Evolutionary conservation across 2,888 invertebrate genomes (phyloP).

Genomic region (Dicyrtomina minuta): DNA sequence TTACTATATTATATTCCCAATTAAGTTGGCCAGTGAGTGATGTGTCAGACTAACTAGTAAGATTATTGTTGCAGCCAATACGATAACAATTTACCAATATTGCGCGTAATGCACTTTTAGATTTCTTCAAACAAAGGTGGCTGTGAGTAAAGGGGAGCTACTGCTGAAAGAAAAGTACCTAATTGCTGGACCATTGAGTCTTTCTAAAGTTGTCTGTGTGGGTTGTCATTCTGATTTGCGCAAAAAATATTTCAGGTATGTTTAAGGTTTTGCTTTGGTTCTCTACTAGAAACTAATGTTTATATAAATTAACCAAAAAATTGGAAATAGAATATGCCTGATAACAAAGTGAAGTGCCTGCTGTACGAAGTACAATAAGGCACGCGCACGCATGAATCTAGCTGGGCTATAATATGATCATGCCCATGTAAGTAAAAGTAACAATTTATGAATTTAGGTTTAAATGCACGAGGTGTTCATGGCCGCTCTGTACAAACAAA

Average conservation of each 20-base stretch:
- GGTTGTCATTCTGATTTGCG: slow-evolving; percentile 57
- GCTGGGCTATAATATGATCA: too few species aligned
- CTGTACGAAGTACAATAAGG: too few species aligned
- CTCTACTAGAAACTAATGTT: neutral
- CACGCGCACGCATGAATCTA: too few species aligned
- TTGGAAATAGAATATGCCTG: too few species aligned
- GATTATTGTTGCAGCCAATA: neutral
- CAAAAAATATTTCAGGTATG: slow-evolving; percentile 50
- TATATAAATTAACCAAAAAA: too few species aligned
- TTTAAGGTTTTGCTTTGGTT: slow-evolving; percentile 31
- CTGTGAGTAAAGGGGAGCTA: slow-evolving; percentile 43
- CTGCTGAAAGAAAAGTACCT: slow-evolving; percentile 54
- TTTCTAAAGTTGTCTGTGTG: slow-evolving; percentile 52
- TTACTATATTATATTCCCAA: neutral
- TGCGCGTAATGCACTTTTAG: slow-evolving; percentile 32
- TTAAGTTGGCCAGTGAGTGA: too few species aligned
- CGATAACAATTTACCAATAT: slow-evolving; percentile 11
- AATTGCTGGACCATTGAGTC: slow-evolving; percentile 52
- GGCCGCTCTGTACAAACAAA: slow-evolving; percentile 54
- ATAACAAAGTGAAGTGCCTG: too few species aligned
- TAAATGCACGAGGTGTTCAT: slow-evolving; percentile 51
- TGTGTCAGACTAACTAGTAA: too few species aligned
- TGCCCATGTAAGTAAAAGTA: too few species aligned
- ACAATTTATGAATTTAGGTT: too few species aligned
- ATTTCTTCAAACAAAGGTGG: slow-evolving; percentile 41